A percentile compares a stretch with the other conserved stretches of the same genome.
phyloP scores from a whole-genome alignment of 2,888 invertebrate genomes.

The Drosophila neonasuta region DNA sequence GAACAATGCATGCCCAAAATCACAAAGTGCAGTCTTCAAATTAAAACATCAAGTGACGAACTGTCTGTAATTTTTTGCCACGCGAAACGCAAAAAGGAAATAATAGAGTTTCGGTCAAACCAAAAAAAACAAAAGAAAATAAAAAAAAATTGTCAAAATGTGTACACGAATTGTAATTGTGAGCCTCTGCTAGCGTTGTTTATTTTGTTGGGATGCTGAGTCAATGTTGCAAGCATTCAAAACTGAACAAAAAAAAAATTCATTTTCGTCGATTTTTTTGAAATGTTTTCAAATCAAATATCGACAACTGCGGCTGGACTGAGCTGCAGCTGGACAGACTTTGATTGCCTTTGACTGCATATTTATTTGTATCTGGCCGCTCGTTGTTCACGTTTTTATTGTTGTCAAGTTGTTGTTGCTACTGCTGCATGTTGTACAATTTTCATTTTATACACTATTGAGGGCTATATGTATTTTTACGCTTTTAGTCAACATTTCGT shows the following conservation, averaged over 20 bases:
- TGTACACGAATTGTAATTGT: constrained; percentile 62
- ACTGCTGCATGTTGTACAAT: constrained; percentile 38
- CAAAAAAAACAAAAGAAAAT: constrained; percentile 34
- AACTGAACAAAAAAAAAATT: constrained; percentile 43
- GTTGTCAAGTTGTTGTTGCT: constrained; percentile 16
- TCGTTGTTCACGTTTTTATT: constrained; percentile 36
- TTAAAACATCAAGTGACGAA: constrained; percentile 57
- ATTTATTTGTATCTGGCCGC: constrained; percentile 66
- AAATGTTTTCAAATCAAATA: constrained; percentile 78
- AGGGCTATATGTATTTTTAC: constrained; percentile 56
- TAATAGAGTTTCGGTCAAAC: constrained; percentile 51
- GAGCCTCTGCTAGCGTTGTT: constrained; percentile 51
- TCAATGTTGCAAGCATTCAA: constrained; percentile 56
- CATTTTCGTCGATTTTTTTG: constrained; percentile 65
- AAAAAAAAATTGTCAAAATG: constrained; percentile 34
- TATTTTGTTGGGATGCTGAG: constrained; percentile 57
- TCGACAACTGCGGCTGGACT: constrained; percentile 65
- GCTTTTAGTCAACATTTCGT: constrained; percentile 73
- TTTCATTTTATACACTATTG: constrained; percentile 62
- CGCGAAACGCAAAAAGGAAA: constrained; percentile 23
- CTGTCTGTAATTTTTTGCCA: constrained; percentile 14
- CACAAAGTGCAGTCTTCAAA: constrained; percentile 42
- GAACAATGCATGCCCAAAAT: constrained; percentile 18
- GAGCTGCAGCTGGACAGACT: constrained; percentile 46
- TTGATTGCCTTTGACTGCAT: constrained; percentile 77